A percentile compares a stretch with the other conserved stretches of the same genome.
Evolutionary conservation across 2,888 invertebrate genomes (phyloP).

Genomic region (Craniophora ligustri): DNA sequence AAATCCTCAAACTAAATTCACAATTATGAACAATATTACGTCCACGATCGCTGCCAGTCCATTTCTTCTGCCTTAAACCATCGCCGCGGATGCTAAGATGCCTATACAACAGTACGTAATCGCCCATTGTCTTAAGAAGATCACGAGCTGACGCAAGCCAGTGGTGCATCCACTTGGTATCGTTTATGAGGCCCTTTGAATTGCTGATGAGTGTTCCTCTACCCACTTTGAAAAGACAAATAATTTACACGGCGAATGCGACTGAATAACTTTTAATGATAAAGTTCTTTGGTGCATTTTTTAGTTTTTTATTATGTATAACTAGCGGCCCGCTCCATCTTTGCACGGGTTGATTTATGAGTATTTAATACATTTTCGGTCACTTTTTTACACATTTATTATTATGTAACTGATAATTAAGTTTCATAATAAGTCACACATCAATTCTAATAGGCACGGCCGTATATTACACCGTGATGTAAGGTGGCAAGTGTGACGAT

Average conservation of each 20-base stretch:
- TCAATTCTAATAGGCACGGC: neutral
- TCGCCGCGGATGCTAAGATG: slow-evolving; percentile 56
- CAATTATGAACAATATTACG: neutral
- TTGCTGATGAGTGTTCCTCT: slow-evolving; percentile 50
- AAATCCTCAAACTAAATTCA: neutral
- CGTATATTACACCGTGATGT: slow-evolving; percentile 52
- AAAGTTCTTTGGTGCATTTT: slow-evolving; percentile 15
- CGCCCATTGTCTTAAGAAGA: slow-evolving; percentile 79
- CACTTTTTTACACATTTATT: no score
- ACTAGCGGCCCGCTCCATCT: no score
- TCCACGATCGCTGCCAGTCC: slow-evolving; percentile 8
- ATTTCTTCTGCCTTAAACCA: slow-evolving; percentile 57
- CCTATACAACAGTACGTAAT: slow-evolving; percentile 75
- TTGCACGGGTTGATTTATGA: no score
- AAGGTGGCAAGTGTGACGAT: slow-evolving; percentile 37
- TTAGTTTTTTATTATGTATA: neutral
- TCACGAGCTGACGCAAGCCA: slow-evolving; percentile 81
- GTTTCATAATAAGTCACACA: slow-evolving; percentile 8
- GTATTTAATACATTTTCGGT: no score
- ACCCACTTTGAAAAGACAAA: slow-evolving; percentile 51
- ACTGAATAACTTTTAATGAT: slow-evolving; percentile 42
- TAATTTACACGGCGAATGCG: slow-evolving; percentile 52
- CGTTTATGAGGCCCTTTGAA: slow-evolving; percentile 56
- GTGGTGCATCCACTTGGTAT: slow-evolving; percentile 59
- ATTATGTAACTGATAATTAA: slow-evolving; percentile 8